Percentiles rank a stretch among this genome's conserved stretches.
Conservation (phyloP, 1,140 invertebrate species). For the Coptotermes formosanus region DNA sequence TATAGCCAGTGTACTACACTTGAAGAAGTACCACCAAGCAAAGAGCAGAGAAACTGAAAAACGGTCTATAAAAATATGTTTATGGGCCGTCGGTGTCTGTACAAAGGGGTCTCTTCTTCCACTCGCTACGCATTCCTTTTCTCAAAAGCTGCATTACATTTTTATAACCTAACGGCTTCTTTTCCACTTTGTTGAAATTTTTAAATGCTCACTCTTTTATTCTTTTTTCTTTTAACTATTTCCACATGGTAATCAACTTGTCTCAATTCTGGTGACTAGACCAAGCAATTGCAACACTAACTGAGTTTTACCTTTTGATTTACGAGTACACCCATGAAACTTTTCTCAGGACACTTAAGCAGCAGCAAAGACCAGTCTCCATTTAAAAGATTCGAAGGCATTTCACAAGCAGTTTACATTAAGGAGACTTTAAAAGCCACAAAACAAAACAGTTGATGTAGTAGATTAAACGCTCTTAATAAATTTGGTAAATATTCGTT, state of each 20-base stretch:
- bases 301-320: neutral
- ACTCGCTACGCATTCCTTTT: neutral
- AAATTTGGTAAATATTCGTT: neutral
- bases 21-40: neutral
- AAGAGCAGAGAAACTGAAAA: slow-evolving; percentile 7
- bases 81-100: slow-evolving; percentile 4
- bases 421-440: neutral
- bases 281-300: neutral
- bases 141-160: neutral
- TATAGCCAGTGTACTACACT: neutral
- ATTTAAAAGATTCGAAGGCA: neutral
- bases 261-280: neutral
- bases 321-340: neutral
- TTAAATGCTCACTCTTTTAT: neutral
- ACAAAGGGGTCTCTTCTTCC: neutral
- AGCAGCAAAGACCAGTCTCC: neutral
- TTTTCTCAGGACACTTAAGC: neutral
- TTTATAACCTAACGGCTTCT: neutral
- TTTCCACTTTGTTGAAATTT: neutral
- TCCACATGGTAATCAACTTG: neutral
- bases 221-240: neutral
- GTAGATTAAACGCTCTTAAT: neutral
- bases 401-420: slow-evolving; percentile 17
- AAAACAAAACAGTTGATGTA: slow-evolving; percentile 13
- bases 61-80: neutral